Conservation (phyloP, 2,888 invertebrate species). For the Myopa testacea region DNA sequence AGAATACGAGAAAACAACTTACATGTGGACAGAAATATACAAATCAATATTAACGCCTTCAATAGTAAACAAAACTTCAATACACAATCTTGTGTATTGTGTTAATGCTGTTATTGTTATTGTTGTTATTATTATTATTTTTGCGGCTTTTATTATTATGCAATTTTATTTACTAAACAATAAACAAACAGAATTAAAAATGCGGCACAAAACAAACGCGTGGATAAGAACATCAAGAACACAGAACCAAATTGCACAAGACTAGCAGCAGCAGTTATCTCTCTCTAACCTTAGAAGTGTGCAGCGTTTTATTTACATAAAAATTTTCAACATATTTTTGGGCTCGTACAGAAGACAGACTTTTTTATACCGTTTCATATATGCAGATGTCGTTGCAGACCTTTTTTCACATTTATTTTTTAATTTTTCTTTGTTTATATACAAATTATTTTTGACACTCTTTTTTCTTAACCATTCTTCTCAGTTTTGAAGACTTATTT, state of each 20-base stretch:
- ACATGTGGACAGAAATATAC: too few species aligned
- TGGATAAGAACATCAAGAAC: conserved; percentile 9
- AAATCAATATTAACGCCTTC: neutral
- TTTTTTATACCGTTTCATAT: neutral
- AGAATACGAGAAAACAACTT: too few species aligned
- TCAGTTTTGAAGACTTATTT: neutral
- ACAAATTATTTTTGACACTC: too few species aligned
- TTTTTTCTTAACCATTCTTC: too few species aligned
- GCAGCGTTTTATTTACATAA: conserved; percentile 9
- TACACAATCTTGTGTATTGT: too few species aligned
- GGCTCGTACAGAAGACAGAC: neutral
- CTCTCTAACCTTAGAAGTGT: neutral
- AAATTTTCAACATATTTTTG: conserved; percentile 16
- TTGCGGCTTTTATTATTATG: conserved; percentile 17
- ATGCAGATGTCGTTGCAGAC: too few species aligned
- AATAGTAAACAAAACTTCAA: neutral
- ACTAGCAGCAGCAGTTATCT: conserved; percentile 25
- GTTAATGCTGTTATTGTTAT: neutral
- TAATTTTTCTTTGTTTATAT: too few species aligned
- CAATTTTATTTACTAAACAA: conserved; percentile 15
- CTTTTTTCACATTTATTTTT: too few species aligned
- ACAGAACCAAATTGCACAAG: neutral
- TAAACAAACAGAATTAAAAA: conserved; percentile 13
- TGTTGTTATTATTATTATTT: conserved; percentile 13
- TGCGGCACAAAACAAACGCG: conserved; percentile 22